Evolutionary conservation across 2,797 vertebrate genomes (phyloP), one percentile per base, ranked within the genome.

Genomic region (Tapera naevia): DNA sequence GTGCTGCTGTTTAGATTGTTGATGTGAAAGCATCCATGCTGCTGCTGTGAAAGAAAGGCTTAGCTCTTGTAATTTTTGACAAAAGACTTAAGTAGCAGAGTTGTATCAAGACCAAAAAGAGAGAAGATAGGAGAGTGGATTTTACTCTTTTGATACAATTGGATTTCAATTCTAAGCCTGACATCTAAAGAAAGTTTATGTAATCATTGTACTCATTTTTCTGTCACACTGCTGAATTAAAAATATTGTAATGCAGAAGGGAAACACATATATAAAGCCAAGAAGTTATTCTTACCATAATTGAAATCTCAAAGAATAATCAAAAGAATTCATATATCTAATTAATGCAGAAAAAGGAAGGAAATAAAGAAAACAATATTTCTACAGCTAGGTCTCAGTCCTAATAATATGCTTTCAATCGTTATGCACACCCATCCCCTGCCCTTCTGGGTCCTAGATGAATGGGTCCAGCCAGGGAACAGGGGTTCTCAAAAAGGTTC

Each of bases 181-280:
- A 23, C 65, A 60, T 67, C 39, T 83, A 90, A 95, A 91, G 78
- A 80, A 88, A 85, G 50, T 86, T 95, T 78, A 46, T 86, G 65
- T 83, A 61, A 71, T 70, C 19, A 27, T 60, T 83, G 61, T 10
- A 41, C 39, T 89, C 24, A 5, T 74, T 94, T 80, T 32, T 80
- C 71, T 87, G 58, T 70, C 41, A 61, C 22, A 37, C 71, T 88
- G 72, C 50, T 78, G 64, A 89, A 50, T 72, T 53, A 14, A 92
- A 65, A 79, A 87, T 51, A 24, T 73, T 88, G 41, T 64, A 37
- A 79, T 37, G 57, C 32, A 78, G 61, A 81, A 56, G 86, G 41
- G 35, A 83, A 89, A 32, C 32, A 56, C 69, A 12, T 56, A 66
- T 64, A 2, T 78, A 80, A 88, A 86, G 50, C 69, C 57, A 64